Conservation (phyloP, 53 echinoderm and acorn worm genomes). For the Echinarachnius parma region DNA sequence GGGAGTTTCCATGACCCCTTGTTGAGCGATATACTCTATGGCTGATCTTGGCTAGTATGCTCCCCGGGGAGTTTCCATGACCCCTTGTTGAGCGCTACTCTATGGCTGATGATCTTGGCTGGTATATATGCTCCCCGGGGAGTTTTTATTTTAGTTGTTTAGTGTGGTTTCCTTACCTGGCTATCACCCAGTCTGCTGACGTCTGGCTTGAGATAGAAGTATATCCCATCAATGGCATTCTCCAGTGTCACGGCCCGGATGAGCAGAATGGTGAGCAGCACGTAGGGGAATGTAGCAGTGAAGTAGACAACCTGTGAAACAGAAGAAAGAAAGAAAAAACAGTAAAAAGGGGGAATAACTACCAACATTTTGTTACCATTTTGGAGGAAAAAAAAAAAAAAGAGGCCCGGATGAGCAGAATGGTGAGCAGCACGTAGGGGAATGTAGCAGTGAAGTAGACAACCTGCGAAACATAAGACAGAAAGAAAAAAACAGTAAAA, state of each 20-base stretch:
- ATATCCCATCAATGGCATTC: constrained; percentile 68
- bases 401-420: constrained; percentile 81
- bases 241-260: constrained; percentile 80
- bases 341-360: neutral
- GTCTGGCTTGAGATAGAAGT: constrained; percentile 82
- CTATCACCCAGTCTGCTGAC: constrained; percentile 61
- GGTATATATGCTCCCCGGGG: too few species aligned
- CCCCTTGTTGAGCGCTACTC: too few species aligned
- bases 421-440: constrained; percentile 87
- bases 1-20: too few species aligned
- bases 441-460: constrained; percentile 96
- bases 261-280: constrained; percentile 83
- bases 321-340: neutral
- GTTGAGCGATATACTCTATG: too few species aligned
- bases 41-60: too few species aligned
- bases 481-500: too few species aligned
- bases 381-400: too few species aligned
- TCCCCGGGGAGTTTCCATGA: too few species aligned
- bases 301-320: constrained; percentile 85
- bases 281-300: constrained; percentile 89
- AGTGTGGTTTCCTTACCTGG: constrained; percentile 79
- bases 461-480: constrained; percentile 52
- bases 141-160: too few species aligned
- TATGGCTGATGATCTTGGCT: too few species aligned
- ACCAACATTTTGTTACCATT: neutral